These are phyloP conservation scores for Caenorhabditis panamensis DNA, from an alignment of 2,888 invertebrate species.

Conservation along the genomic window DNA sequence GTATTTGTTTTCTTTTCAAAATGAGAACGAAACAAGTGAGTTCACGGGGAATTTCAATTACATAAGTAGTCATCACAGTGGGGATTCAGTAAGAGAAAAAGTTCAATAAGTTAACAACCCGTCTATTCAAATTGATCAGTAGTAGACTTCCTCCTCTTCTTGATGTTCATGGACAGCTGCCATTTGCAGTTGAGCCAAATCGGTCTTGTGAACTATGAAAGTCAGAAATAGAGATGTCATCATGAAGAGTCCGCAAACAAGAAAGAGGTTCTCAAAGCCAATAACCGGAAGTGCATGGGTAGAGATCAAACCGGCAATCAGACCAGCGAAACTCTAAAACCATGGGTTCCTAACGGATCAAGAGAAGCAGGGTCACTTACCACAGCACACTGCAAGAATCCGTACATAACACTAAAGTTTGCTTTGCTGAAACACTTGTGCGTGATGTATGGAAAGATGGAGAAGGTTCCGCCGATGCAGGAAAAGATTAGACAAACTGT, in stretches of 20 bases:
- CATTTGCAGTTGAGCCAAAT: conserved; percentile 48
- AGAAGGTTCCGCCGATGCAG: conserved; percentile 78
- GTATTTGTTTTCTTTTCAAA: not conserved
- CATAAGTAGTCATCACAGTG: no score
- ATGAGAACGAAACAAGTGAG: not conserved
- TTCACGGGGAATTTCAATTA: conserved; percentile 4
- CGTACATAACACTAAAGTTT: conserved; percentile 79
- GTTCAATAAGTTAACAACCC: conserved; percentile 3
- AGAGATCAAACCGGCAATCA: conserved; percentile 75
- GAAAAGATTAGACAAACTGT: conserved; percentile 75
- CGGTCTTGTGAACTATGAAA: conserved; percentile 68
- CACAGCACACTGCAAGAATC: conserved; percentile 74
- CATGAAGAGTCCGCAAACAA: conserved; percentile 71
- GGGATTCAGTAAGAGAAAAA: conserved; percentile 2
- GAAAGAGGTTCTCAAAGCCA: conserved; percentile 75
- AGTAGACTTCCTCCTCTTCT: conserved; percentile 26
- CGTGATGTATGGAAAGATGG: conserved; percentile 76
- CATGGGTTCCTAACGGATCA: not conserved
- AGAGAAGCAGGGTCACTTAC: conserved; percentile 57
- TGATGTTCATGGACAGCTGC: conserved; percentile 30
- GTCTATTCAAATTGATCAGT: conserved; percentile 13
- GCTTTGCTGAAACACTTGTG: conserved; percentile 76
- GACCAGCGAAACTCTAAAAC: conserved; percentile 74
- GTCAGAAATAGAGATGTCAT: conserved; percentile 72
- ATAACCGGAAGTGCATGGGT: conserved; percentile 71